Conservation (phyloP, 2,888 invertebrate species). For the Luffia ferchaultella region DNA sequence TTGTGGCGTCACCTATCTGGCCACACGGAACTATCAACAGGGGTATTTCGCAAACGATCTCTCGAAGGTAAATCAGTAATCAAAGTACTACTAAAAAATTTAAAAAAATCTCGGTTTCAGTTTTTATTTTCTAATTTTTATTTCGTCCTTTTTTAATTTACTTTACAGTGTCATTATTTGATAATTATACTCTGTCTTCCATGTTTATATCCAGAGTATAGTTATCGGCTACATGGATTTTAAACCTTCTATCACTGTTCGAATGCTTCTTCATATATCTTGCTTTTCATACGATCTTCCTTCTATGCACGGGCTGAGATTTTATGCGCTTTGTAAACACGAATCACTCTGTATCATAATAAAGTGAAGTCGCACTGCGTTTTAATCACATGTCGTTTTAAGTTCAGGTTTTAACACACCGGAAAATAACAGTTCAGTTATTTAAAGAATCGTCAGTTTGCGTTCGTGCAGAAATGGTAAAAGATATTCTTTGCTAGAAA, state of each 20-base stretch:
- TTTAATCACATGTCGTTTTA: slow-evolving; percentile 41
- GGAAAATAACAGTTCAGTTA: too few relatives aligned
- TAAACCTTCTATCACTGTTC: slow-evolving; percentile 50
- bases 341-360: slow-evolving; percentile 54
- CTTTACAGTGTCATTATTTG: slow-evolving; percentile 38
- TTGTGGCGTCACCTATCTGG: slow-evolving; percentile 59
- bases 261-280: slow-evolving; percentile 58
- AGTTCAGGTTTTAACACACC: too few relatives aligned
- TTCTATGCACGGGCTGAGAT: slow-evolving; percentile 60
- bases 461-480: too few relatives aligned
- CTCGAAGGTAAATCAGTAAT: slow-evolving; percentile 87
- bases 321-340: slow-evolving; percentile 55
- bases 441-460: too few relatives aligned
- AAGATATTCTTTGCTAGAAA: too few relatives aligned
- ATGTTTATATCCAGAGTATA: slow-evolving; percentile 28
- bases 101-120: slow-evolving; percentile 40
- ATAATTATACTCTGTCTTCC: slow-evolving; percentile 42
- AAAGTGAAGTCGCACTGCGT: slow-evolving; percentile 38
- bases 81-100: slow-evolving; percentile 36
- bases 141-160: slow-evolving; percentile 30
- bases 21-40: slow-evolving; percentile 59
- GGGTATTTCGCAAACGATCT: slow-evolving; percentile 97
- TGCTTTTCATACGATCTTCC: slow-evolving; percentile 58
- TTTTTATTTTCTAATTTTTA: slow-evolving; percentile 30
- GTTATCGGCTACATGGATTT: slow-evolving; percentile 38